Base-by-base conservation (phyloP, 2,888 invertebrate species). In the Pocota personata region DNA sequence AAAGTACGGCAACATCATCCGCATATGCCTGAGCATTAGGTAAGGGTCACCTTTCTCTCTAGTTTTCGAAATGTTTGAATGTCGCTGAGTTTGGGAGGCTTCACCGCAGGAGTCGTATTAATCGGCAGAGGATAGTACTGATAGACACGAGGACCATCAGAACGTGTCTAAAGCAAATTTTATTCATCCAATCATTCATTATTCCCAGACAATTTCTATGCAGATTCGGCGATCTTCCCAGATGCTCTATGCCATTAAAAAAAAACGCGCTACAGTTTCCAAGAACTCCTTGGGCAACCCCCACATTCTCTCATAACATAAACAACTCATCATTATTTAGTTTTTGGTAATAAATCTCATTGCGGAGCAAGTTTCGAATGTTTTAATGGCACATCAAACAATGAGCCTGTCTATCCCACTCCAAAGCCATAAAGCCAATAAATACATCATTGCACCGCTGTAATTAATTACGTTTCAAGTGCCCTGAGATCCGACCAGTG, bases 381-480 rank as follows among this genome's bases (percentile, higher is more conserved):
- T 55, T 67, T 55, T 67, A 83, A 78, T 84, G 73, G 37, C 60
- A 79, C 69, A 62, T 79, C 79, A 73, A 82, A 84, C 84, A 84
- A 79, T 75, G 64, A 64, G 62, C 64, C 24, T 40, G 55, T 67
- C 73, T 78, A 48, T 73, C 32, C 14, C 43, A 8, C 12, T 8
- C 8, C 40, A 35, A 14, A 27, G 46, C 55, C 60, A 73, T 14
- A 40, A 69, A 62, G 67, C 73, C 75, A 84, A 84, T 84, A 84
- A 84, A 79, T 84, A 79, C 75, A 83, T 79, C 84, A 79, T 69
- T 75, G 79, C 69, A 62, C 50, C n/a, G 69, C 50, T 64, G 75
- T 52, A 84, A 79, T 79, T 84, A 84, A 84, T 84, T 84, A 75
- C 48, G 50, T 71, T 84, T 84, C 84, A 79, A 84, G 84, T 79